Base-by-base conservation (phyloP, 1,140 invertebrate genomes). In the Cotesia chilonis region DNA sequence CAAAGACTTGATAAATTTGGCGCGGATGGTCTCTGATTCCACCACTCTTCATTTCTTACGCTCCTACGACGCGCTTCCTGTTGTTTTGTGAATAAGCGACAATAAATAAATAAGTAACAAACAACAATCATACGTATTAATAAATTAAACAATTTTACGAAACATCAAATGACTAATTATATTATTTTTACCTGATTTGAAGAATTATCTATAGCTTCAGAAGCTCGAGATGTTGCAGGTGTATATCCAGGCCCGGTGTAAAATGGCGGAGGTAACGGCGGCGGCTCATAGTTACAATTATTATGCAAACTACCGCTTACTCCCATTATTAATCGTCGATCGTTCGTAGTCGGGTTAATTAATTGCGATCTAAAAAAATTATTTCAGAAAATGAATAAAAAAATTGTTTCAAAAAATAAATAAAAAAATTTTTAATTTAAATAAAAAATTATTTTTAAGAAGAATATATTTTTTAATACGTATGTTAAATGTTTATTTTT, bases 11-110 rank as follows among this genome's bases (percentile, higher is more conserved):
- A 72, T 20, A 76, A 41, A 71, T 67, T 79, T 14, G 77, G 67
- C 35, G 75, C 74, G 3, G 75, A 75, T 70, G 78, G 68, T 64
- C 74, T 76, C 7, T 80, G 79, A 64, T 72, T 66, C 74, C 79
- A 76, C 35, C 70, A 78, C 69, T 80, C 80, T 28, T 75, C 78
- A 28, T 66, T 61, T n/a, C 57, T 73, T 52, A 68, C 14, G 61
- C 52, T 73, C 20, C n/a, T 67, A 6, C 47, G 70, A 28, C 10
- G 41, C 0, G 41, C 7, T 47, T 47, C 41, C 41, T 47, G 41
- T 47, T 47, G 10, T 47, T 47, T 47, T 6, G 5, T 37, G 36
- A 60, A 51, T 10, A 61, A 70, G 14, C 6, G 3, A 20, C 12
- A 36, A 28, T 28, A 9, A 28, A 52, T 66, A 12, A 54, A 52